A percentile compares a stretch with the other conserved stretches of the same genome.
Evolutionary conservation across 2,888 invertebrate species (phyloP).

Genomic region (Hesperia comma): DNA sequence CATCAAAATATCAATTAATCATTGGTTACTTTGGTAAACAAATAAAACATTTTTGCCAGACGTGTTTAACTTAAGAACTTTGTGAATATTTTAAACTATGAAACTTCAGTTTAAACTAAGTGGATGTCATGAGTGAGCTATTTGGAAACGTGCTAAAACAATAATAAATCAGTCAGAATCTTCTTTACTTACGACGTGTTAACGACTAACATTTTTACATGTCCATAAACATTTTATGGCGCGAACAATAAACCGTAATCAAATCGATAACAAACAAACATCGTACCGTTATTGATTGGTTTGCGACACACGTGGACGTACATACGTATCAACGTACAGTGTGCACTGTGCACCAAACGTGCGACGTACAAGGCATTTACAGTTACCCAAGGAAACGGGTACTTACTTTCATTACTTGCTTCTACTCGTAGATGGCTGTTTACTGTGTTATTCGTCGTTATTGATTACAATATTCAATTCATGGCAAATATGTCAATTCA

Average conservation of each 20-base stretch:
- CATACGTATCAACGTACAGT: no score
- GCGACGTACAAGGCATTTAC: constrained; percentile 23
- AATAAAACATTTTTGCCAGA: not conserved
- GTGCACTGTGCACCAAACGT: no score
- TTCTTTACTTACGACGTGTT: not conserved
- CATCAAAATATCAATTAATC: not conserved
- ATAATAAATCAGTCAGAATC: constrained; percentile 18
- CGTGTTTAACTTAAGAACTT: no score
- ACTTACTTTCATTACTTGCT: constrained; percentile 1
- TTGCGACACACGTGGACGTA: constrained; percentile 36
- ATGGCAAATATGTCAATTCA: no score
- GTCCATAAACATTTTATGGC: constrained; percentile 30
- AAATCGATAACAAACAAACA: constrained; percentile 28
- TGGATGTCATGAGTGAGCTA: not conserved
- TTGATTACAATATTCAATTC: no score
- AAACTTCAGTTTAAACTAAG: no score
- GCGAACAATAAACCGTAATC: constrained; percentile 20
- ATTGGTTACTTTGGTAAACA: constrained; percentile 6
- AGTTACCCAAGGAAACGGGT: constrained; percentile 4
- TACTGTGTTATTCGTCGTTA: not conserved
- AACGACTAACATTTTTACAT: constrained; percentile 29
- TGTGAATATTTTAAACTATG: no score
- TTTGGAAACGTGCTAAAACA: constrained; percentile 23
- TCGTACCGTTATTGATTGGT: constrained; percentile 39
- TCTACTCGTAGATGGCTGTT: no score